Evolutionary conservation across 2,888 invertebrate genomes (phyloP), one percentile per base, ranked within the genome.

Genomic region (Drosophila anomelani): DNA sequence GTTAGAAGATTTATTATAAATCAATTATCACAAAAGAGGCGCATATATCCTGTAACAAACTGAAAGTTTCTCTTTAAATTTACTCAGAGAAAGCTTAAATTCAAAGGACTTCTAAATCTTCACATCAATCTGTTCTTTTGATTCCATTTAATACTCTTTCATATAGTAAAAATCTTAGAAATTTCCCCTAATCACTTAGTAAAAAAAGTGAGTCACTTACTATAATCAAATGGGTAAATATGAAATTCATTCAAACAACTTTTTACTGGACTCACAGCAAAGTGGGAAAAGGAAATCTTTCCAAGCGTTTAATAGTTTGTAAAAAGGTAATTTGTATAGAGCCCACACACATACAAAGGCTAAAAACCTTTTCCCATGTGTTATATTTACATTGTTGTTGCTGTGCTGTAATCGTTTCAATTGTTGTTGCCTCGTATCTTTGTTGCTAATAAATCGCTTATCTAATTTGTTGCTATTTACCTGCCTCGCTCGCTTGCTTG

Each of bases 391-490:
- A 36, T n/a, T n/a, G 12, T 34, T 38, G 29, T 36, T 54, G 38
- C 26, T 23, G 56, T 51, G 39, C 47, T 56, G 69, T 57, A 68
- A 67, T 57, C 38, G 59, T 39, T 55, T 54, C 34, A 34, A 26
- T 66, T 43, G 36, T 46, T 41, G 59, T 20, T 15, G 41, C 53
- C 38, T 34, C 63, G 53, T 86, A 74, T 79, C 63, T 62, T 32
- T 29, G 53, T 70, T 63, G 77, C 66, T 85, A 81, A 87, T 86
- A 86, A 81, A 84, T 74, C 73, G 87, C 81, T 86, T 86, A 81
- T 86, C 87, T 81, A 84, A 84, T 86, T 81, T 86, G 87, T 79
- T 81, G 77, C 59, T 83, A 80, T 85, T 86, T 84, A 79, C 63
- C 81, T 70, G 20, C 26, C 62, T 26, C 4, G n/a, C 59, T 81